These are phyloP conservation scores for Seira musarum DNA, from an alignment of 2,888 invertebrate species.

Conservation along the genomic window DNA sequence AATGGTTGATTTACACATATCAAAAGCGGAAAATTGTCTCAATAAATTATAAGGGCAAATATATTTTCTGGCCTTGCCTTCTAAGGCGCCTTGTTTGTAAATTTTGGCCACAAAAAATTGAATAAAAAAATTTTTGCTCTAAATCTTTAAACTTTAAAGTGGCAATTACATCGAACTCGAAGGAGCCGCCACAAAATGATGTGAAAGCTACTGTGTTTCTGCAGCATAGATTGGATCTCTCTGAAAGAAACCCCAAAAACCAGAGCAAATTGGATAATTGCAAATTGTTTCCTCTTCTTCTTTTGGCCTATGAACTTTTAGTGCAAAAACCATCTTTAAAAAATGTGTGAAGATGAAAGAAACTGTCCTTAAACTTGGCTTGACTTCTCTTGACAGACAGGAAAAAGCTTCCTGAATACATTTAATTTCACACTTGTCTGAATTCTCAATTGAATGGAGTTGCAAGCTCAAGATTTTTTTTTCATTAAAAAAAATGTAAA, in stretches of 20 bases:
- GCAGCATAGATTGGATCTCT: too few species aligned
- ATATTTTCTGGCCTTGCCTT: background rate
- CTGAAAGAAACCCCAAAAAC: slow-evolving; percentile 26
- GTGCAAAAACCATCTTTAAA: background rate
- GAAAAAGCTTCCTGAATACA: background rate
- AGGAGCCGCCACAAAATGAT: slow-evolving; percentile 32
- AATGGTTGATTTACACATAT: too few species aligned
- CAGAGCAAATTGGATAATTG: slow-evolving; percentile 51
- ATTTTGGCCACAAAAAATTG: slow-evolving; percentile 14
- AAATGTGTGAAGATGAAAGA: background rate
- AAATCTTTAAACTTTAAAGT: slow-evolving; percentile 26
- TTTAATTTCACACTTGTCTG: slow-evolving; percentile 15
- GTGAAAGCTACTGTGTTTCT: slow-evolving; percentile 42
- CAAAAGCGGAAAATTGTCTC: background rate
- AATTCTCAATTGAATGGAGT: background rate
- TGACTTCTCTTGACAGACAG: background rate
- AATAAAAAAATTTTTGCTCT: slow-evolving; percentile 15
- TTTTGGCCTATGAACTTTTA: slow-evolving; percentile 32
- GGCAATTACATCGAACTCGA: slow-evolving; percentile 31
- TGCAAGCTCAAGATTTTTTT: too few species aligned
- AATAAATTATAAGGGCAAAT: background rate
- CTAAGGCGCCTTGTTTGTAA: too few species aligned
- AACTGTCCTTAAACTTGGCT: slow-evolving; percentile 34
- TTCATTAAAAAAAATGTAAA: too few species aligned
- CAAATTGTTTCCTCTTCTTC: background rate